Evolutionary conservation across 2,113 vertebrate species (phyloP).

Genomic region (human (Homo sapiens)): DNA sequence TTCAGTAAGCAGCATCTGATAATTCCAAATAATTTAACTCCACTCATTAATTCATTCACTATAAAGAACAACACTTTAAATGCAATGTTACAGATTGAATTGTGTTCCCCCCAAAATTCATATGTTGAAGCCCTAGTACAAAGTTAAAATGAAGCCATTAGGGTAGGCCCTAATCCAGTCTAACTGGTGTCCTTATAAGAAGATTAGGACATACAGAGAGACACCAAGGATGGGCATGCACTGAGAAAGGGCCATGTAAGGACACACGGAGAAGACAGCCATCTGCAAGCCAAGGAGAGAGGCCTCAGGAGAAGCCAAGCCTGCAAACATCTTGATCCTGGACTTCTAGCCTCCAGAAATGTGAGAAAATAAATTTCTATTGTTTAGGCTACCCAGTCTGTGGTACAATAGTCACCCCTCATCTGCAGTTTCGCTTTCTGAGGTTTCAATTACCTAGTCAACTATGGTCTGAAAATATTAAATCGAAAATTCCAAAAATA

Average conservation of each 20-base stretch:
- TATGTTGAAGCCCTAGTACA: background rate
- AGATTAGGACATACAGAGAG: background rate
- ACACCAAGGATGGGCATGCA: background rate
- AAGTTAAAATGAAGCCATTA: background rate
- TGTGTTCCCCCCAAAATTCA: background rate
- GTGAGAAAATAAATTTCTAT: background rate
- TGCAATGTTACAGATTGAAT: background rate
- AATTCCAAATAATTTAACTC: background rate
- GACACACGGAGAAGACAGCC: background rate
- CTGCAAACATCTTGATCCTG: background rate
- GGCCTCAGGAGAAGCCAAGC: background rate
- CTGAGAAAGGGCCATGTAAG: background rate
- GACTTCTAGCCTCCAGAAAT: background rate
- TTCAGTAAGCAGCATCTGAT: background rate
- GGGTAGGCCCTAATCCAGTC: background rate
- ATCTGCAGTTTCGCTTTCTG: background rate
- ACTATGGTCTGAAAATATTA: background rate
- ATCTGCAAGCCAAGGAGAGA: background rate
- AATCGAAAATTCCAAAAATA: background rate
- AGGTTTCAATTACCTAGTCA: background rate
- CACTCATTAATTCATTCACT: constrained; percentile 1
- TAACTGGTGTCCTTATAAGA: background rate
- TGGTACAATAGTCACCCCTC: background rate
- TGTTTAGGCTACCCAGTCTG: background rate
- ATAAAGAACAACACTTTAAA: background rate